Evolutionary conservation across 2,797 vertebrate species (phyloP).

Genomic region (Poecilia picta): DNA sequence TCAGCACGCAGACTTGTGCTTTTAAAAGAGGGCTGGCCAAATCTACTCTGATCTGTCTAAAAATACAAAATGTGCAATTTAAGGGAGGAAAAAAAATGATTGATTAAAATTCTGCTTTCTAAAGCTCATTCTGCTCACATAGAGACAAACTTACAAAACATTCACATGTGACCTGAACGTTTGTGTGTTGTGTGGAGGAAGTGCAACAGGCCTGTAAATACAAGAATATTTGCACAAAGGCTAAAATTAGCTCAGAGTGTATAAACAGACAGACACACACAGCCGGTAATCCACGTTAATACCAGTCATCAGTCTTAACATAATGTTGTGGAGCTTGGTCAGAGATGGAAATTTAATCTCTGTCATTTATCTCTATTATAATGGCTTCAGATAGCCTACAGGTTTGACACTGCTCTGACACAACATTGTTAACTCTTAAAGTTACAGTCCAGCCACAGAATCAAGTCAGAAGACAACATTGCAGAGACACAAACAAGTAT

Average conservation of each 20-base stretch:
- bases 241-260: slow-evolving; percentile 41
- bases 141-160: background rate
- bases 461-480: background rate
- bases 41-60: slow-evolving; percentile 39
- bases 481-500: background rate
- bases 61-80: slow-evolving; percentile 34
- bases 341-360: slow-evolving; percentile 50
- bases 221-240: slow-evolving; percentile 21
- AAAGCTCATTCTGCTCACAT: background rate
- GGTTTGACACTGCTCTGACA: slow-evolving; percentile 12
- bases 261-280: slow-evolving; percentile 39
- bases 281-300: slow-evolving; percentile 51
- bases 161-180: slow-evolving; percentile 17
- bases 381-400: slow-evolving; percentile 23
- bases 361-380: slow-evolving; percentile 59
- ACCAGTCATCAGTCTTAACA: slow-evolving; percentile 52
- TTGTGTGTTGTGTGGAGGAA: slow-evolving; percentile 17
- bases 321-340: slow-evolving; percentile 29
- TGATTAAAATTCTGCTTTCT: slow-evolving; percentile 28
- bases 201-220: slow-evolving; percentile 21
- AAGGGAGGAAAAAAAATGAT: slow-evolving; percentile 33
- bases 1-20: slow-evolving; percentile 36
- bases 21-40: slow-evolving; percentile 48
- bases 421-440: slow-evolving; percentile 7
- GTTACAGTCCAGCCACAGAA: background rate